phyloP scores from a whole-genome alignment of 1,140 invertebrate genomes.

The Drosophila subobscura region DNA sequence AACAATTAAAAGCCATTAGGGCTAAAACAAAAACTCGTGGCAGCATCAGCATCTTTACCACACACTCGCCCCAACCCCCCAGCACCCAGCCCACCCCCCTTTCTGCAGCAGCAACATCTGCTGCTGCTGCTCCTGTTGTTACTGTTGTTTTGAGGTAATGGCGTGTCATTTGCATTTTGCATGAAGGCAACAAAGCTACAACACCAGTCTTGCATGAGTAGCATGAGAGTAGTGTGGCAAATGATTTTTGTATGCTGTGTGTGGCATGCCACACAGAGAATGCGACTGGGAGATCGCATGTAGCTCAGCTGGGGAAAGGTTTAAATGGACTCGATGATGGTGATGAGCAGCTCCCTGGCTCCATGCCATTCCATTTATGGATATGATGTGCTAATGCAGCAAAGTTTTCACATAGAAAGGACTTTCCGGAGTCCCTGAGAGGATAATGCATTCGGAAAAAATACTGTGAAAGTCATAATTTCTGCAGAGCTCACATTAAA shows the following conservation, averaged over 20 bases:
- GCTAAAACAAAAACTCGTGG: slow-evolving; percentile 61
- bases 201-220: slow-evolving; percentile 22
- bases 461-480: slow-evolving; percentile 19
- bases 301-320: slow-evolving; percentile 30
- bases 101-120: not conserved
- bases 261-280: slow-evolving; percentile 14
- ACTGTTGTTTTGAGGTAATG: slow-evolving; percentile 53
- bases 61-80: slow-evolving; percentile 20
- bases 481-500: slow-evolving; percentile 29
- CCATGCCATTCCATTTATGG: slow-evolving; percentile 29
- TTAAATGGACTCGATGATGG: slow-evolving; percentile 19
- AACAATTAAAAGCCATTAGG: slow-evolving; percentile 80
- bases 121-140: slow-evolving; percentile 33
- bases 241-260: slow-evolving; percentile 22
- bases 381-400: slow-evolving; percentile 43
- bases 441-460: not conserved
- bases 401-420: slow-evolving; percentile 3
- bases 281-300: slow-evolving; percentile 26
- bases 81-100: not conserved
- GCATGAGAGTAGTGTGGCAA: slow-evolving; percentile 14
- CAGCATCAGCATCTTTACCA: slow-evolving; percentile 44
- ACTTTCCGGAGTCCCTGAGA: too few relatives aligned
- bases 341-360: slow-evolving; percentile 8
- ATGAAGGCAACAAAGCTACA: slow-evolving; percentile 46
- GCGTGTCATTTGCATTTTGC: slow-evolving; percentile 75